Conservation (phyloP, 2,113 vertebrate species). For the Leucosticte australis region DNA sequence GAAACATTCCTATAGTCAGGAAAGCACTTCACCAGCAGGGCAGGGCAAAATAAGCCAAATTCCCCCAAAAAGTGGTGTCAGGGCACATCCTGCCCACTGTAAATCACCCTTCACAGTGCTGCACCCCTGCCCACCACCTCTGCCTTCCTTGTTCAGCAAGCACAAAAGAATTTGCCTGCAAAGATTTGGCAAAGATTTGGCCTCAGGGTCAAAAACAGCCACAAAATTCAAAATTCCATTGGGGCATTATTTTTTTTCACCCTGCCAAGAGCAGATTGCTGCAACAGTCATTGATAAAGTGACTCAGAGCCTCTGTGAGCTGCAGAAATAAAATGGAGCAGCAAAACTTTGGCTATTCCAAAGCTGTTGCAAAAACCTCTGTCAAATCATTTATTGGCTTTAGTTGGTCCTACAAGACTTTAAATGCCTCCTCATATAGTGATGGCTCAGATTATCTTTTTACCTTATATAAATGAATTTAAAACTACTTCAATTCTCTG, state of each 20-base stretch:
- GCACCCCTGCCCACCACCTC: not conserved
- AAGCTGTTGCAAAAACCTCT: not conserved
- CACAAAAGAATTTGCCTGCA: not conserved
- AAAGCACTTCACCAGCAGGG: not conserved
- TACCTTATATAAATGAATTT: not conserved
- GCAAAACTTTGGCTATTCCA: not conserved
- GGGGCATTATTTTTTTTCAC: not conserved
- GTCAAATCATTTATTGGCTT: not conserved
- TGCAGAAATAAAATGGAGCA: not conserved
- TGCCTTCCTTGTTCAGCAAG: not conserved
- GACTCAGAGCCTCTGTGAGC: not conserved
- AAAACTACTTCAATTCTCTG: not conserved
- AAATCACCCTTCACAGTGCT: not conserved
- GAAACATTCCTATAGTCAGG: not conserved
- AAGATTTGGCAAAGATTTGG: not conserved
- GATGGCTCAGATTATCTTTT: not conserved
- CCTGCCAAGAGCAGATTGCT: not conserved
- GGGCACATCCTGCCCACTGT: rapidly evolving
- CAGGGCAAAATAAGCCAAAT: not conserved
- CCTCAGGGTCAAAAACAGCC: not conserved
- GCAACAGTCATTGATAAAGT: not conserved
- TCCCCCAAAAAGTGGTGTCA: not conserved
- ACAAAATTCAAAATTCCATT: not conserved
- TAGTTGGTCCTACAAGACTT: not conserved
- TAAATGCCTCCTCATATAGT: not conserved